Percentiles rank a stretch among this genome's conserved stretches.
phyloP scores from a whole-genome alignment of 1,140 invertebrate species.

The Lasaia peninsularis region DNA sequence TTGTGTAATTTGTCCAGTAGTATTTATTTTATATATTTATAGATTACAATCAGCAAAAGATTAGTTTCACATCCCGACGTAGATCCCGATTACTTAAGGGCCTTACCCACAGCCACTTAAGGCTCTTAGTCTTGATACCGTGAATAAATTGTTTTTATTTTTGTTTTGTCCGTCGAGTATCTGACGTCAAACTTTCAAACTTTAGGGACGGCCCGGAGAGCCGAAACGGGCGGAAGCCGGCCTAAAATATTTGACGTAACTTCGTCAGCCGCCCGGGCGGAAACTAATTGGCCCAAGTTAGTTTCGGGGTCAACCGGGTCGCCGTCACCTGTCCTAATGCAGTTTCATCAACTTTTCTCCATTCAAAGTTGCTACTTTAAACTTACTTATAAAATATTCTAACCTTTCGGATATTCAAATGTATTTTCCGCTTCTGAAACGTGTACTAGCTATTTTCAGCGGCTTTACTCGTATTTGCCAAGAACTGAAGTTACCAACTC shows the following conservation, averaged over 20 bases:
- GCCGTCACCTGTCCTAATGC: not conserved
- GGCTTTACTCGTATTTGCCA: no score
- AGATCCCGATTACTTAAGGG: no score
- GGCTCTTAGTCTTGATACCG: no score
- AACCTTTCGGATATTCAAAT: no score
- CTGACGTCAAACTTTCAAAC: not conserved
- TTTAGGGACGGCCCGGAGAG: not conserved
- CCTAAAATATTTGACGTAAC: not conserved
- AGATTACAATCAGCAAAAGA: no score
- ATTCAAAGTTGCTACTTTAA: not conserved
- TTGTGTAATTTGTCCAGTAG: no score
- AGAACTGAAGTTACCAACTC: no score
- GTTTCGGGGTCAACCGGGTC: not conserved
- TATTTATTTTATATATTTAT: no score
- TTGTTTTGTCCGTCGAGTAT: not conserved
- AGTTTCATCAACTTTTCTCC: not conserved
- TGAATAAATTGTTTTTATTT: not conserved
- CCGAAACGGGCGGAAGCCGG: not conserved
- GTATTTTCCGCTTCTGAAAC: no score
- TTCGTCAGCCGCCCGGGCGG: not conserved
- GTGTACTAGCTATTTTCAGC: no score
- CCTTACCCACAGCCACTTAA: no score
- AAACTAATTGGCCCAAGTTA: constrained; percentile 1
- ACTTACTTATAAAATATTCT: not conserved
- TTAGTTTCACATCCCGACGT: no score